Evolutionary conservation across 2,797 vertebrate species (phyloP).

Genomic region (Manis crassicaudata): DNA sequence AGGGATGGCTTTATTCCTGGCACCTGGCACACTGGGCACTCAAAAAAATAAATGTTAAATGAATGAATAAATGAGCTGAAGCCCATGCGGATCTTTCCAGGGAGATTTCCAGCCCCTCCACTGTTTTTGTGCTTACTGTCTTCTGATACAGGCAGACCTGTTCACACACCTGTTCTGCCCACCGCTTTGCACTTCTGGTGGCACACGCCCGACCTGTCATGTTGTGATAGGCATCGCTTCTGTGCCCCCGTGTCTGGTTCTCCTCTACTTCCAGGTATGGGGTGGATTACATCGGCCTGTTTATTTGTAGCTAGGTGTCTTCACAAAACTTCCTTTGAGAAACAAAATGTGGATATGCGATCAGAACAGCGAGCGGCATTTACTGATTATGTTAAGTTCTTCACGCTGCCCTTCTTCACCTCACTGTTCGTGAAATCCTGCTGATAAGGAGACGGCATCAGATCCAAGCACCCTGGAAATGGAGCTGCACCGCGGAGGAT

Average conservation of each 20-base stretch:
- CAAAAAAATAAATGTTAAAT: neutral
- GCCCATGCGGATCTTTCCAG: neutral
- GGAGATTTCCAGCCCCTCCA: neutral
- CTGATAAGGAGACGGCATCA: neutral
- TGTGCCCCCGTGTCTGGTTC: neutral
- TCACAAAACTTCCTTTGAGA: neutral
- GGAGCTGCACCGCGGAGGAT: neutral
- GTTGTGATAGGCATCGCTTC: neutral
- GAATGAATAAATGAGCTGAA: neutral
- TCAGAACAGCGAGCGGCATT: neutral
- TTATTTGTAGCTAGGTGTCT: neutral
- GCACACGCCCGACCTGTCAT: neutral
- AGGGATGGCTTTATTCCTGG: neutral
- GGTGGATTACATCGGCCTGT: neutral
- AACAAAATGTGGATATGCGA: neutral
- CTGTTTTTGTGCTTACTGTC: neutral
- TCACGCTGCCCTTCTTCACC: neutral
- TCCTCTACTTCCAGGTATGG: neutral
- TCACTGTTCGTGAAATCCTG: neutral
- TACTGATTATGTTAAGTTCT: neutral
- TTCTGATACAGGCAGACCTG: neutral
- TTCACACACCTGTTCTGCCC: neutral
- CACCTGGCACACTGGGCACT: neutral
- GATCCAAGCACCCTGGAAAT: neutral
- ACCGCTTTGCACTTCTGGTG: constrained; percentile 22